Base-by-base conservation (phyloP, 2,888 invertebrate genomes). In the Exocentrus adspersus region DNA sequence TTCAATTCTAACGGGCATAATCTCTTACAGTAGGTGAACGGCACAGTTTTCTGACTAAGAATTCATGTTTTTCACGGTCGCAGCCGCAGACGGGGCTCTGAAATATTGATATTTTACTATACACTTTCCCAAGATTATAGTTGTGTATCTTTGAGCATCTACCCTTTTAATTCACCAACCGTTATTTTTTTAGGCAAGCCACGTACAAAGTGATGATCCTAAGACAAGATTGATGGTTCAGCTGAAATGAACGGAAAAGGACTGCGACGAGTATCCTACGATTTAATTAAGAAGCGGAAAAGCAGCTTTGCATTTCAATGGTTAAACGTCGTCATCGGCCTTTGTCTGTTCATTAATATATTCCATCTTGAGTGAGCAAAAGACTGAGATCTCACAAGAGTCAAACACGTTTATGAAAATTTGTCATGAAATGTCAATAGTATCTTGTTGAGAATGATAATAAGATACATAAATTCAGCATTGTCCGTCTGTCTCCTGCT, bases 251-350 rank as follows among this genome's bases (percentile, higher is more conserved):
- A 53, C 53, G 37, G 53, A 41, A 53, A 53, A 21, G 41, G 21
- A 41, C 20, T 24, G 41, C 19, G 53, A 37, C 41, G 12, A 21
- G 41, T 53, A n/a, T n/a, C n/a, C n/a, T n/a, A 71, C 72, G 72
- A 72, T 76, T 76, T 76, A 76, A 76, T 76, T 75, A 76, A 75
- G 75, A 73, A 72, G 74, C 73, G 72, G 70, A 72, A 72, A 72
- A 71, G 37, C 73, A 72, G 72, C 72, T 76, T 76, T 75, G 76
- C 76, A 76, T 76, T 69, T 72, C 73, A 76, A 75, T 75, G 68
- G 68, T 69, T 48, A 51, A 14, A 54, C 53, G 53, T 53, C 53
- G 41, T 53, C 53, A 53, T 37, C 41, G 30, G 53, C 53, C 53
- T 41, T 53, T 53, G 53, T 53, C 53, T 53, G 19, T 53, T 41